These are phyloP conservation scores for rat (Rattus norvegicus) DNA, from an alignment of 2,113 vertebrate species.

Conservation along the genomic window GRCr8 NC_086021.1:135909501-135910000, in stretches of 20 bases:
- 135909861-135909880: neutral
- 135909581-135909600: neutral
- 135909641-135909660: neutral
- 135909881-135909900: constrained; percentile 8
- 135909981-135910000: neutral
- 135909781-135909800: neutral
- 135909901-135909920: neutral
- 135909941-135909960: neutral
- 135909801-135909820: neutral
- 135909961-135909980: neutral
- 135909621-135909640: neutral
- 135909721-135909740: neutral
- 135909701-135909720: neutral
- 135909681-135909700: neutral
- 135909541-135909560: neutral
- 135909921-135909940: neutral
- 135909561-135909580: neutral
- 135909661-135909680: neutral
- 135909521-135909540: neutral
- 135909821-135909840: neutral
- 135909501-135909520: neutral
- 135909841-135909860: neutral
- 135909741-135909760: neutral
- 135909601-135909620: neutral
- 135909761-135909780: neutral